A percentile compares a stretch with the other conserved stretches of the same genome.
These are phyloP conservation scores for Archips crataeganus DNA, from an alignment of 2,888 invertebrate species.

Conservation along the genomic window DNA sequence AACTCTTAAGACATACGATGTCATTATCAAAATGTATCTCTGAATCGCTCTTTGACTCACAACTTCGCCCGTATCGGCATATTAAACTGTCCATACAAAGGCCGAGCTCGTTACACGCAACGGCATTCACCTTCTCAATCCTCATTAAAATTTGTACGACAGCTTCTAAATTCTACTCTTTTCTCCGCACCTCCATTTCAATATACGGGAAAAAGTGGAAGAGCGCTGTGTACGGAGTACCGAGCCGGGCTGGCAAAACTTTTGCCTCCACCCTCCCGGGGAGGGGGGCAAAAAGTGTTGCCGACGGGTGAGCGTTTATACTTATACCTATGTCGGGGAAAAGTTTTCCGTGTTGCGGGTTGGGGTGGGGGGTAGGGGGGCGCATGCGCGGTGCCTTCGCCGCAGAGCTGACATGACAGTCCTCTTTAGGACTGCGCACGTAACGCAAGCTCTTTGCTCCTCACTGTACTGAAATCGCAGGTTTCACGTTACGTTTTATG, in stretches of 20 bases:
- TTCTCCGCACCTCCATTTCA: slow-evolving; percentile 86
- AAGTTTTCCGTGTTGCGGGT: slow-evolving; percentile 86
- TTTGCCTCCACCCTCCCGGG: slow-evolving; percentile 73
- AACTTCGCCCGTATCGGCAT: slow-evolving; percentile 57
- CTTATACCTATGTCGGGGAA: slow-evolving; percentile 84
- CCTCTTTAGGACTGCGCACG: slow-evolving; percentile 69
- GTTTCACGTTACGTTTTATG: slow-evolving; percentile 32
- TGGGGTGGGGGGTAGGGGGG: slow-evolving; percentile 63
- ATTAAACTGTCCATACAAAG: slow-evolving; percentile 67
- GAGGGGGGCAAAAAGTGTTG: slow-evolving; percentile 84
- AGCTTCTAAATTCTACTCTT: slow-evolving; percentile 85
- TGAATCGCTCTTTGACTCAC: slow-evolving; percentile 49
- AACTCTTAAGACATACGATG: slow-evolving; percentile 21
- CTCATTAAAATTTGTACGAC: slow-evolving; percentile 85
- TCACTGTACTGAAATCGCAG: slow-evolving; percentile 27
- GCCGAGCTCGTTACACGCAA: slow-evolving; percentile 69
- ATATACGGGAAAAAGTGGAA: slow-evolving; percentile 86
- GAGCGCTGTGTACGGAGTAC: slow-evolving; percentile 84
- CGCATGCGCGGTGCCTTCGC: slow-evolving; percentile 74
- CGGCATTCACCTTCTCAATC: slow-evolving; percentile 75
- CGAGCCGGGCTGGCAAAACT: slow-evolving; percentile 82
- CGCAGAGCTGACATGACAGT: slow-evolving; percentile 79
- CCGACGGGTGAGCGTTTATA: slow-evolving; percentile 80
- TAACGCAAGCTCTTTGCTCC: slow-evolving; percentile 58
- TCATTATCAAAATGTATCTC: slow-evolving; percentile 52